Conservation (phyloP, 2,888 invertebrate genomes). For the Allophyes oxyacanthae region DNA sequence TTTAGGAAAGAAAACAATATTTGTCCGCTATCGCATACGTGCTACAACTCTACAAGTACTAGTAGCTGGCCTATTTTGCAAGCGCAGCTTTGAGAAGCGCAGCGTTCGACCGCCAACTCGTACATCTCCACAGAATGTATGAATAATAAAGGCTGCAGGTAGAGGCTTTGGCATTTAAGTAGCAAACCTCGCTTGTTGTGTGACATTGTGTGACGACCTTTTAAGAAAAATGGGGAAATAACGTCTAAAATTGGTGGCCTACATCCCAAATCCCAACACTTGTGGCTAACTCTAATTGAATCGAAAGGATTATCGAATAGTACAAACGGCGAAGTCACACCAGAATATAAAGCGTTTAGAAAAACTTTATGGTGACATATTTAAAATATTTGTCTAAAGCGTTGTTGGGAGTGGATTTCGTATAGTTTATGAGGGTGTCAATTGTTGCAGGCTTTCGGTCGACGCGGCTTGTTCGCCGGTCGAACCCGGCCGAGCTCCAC, state of each 20-base stretch:
- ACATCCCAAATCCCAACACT: too few relatives aligned
- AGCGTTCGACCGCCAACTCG: not conserved
- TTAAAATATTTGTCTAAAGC: not conserved
- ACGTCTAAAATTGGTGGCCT: too few relatives aligned
- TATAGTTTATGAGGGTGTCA: conserved; percentile 15
- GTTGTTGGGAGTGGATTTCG: not conserved
- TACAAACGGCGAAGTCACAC: too few relatives aligned
- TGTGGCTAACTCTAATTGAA: not conserved
- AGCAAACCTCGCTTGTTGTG: too few relatives aligned
- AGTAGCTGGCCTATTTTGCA: too few relatives aligned
- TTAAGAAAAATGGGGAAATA: too few relatives aligned
- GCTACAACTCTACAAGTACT: too few relatives aligned
- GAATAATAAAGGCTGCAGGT: not conserved
- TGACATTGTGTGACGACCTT: too few relatives aligned
- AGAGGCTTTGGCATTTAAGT: not conserved
- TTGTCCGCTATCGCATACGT: too few relatives aligned
- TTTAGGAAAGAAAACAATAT: too few relatives aligned
- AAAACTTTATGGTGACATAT: not conserved
- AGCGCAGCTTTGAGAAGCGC: too few relatives aligned
- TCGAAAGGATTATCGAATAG: not conserved
- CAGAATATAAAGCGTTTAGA: too few relatives aligned
- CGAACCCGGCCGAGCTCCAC: conserved; percentile 77
- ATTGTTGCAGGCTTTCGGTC: conserved; percentile 79
- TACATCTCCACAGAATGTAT: not conserved
- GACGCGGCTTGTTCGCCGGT: conserved; percentile 81